These are phyloP conservation scores for Nemopilema nomurai DNA, from an alignment of 30 jellyfish, hydroid and myxozoan genomes.

Conservation along the genomic window DNA sequence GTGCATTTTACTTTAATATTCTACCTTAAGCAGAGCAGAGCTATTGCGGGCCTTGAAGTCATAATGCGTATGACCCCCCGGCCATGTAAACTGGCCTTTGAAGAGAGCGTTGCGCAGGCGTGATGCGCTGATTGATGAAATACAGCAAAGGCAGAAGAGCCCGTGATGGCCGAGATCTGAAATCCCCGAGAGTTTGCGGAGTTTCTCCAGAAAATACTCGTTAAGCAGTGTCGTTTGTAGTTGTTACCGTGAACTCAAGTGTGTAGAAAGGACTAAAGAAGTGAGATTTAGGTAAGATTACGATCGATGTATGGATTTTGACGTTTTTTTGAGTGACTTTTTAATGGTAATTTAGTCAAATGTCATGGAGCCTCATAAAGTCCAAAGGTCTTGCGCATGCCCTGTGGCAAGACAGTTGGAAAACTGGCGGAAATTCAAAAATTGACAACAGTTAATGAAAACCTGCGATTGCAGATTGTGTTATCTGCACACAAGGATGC, in stretches of 20 bases:
- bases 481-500: neutral
- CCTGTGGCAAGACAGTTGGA: neutral
- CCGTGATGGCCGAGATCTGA: slow-evolving; percentile 44
- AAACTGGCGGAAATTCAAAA: slow-evolving; percentile 1
- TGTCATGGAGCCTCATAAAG: slow-evolving; percentile 4
- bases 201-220: slow-evolving; percentile 35
- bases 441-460: slow-evolving; percentile 6
- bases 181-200: slow-evolving; percentile 12
- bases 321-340: slow-evolving; percentile 69
- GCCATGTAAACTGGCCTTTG: neutral
- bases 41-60: neutral
- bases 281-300: slow-evolving; percentile 69
- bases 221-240: slow-evolving; percentile 19
- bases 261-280: slow-evolving; percentile 50
- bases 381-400: slow-evolving; percentile 78
- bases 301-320: slow-evolving; percentile 69
- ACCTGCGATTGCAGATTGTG: neutral
- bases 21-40: too few species aligned
- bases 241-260: slow-evolving; percentile 46
- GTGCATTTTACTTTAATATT: too few species aligned
- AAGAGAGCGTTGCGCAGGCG: slow-evolving; percentile 38
- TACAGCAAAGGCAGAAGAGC: slow-evolving; percentile 47
- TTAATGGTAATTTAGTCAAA: slow-evolving; percentile 28
- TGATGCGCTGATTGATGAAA: slow-evolving; percentile 43
- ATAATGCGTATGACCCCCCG: slow-evolving; percentile 19